These are phyloP conservation scores for Sebastes variabilis DNA, from an alignment of 2,797 vertebrate genomes.

Conservation along the genomic window DNA sequence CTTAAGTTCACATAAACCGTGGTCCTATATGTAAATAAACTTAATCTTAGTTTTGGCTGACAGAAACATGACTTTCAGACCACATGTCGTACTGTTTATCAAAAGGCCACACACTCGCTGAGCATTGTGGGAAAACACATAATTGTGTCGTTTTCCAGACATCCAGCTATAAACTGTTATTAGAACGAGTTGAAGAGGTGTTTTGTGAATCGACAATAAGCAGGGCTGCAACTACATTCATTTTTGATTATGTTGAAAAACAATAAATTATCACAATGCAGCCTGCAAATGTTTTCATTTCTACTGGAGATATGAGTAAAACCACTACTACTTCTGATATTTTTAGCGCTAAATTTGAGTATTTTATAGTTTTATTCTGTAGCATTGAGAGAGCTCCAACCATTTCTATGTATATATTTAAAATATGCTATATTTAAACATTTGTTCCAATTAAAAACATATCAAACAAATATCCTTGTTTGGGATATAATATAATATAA, in stretches of 20 bases:
- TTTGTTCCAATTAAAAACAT: not conserved
- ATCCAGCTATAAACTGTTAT: constrained; percentile 50
- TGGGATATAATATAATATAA: too few relatives aligned
- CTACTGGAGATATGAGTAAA: not conserved
- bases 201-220: not conserved
- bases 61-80: constrained; percentile 16
- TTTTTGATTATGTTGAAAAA: not conserved
- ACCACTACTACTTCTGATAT: not conserved
- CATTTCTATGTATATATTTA: not conserved
- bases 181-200: constrained; percentile 9
- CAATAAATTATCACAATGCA: not conserved
- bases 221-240: not conserved
- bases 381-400: not conserved
- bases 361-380: not conserved
- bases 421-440: not conserved
- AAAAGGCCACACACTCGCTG: constrained; percentile 32
- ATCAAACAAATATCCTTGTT: not conserved
- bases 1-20: constrained; percentile 5
- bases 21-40: constrained; percentile 26
- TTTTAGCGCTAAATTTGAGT: not conserved
- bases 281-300: not conserved
- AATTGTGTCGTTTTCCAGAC: constrained; percentile 48
- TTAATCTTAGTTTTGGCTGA: constrained; percentile 15
- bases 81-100: constrained; percentile 48
- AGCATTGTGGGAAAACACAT: constrained; percentile 53